Conservation (phyloP, 2,888 invertebrate species). For the Apamea monoglypha region DNA sequence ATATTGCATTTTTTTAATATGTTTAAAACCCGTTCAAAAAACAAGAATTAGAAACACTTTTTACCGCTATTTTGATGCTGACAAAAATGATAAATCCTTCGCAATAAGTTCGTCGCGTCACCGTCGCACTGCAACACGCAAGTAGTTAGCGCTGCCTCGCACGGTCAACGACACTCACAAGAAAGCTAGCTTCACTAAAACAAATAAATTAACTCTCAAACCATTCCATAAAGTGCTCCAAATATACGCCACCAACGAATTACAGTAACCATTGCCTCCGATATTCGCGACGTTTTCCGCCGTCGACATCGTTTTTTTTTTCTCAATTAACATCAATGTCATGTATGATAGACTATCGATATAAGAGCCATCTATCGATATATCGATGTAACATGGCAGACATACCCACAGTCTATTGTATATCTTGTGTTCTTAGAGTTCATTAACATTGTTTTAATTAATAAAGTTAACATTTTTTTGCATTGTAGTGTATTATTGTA, state of each 20-base stretch:
- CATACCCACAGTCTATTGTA: conserved; percentile 75
- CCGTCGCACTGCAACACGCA: conserved; percentile 73
- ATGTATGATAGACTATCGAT: conserved; percentile 77
- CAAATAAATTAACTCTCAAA: conserved; percentile 86
- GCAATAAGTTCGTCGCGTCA: conserved; percentile 54
- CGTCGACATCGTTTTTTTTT: conserved; percentile 68
- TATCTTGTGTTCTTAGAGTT: conserved; percentile 80
- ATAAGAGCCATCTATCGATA: neutral
- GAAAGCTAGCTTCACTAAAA: conserved; percentile 87
- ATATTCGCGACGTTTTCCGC: conserved; percentile 87
- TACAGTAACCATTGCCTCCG: conserved; percentile 66
- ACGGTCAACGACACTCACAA: conserved; percentile 80
- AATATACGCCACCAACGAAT: conserved; percentile 59
- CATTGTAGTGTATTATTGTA: conserved; percentile 89
- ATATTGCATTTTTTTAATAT: neutral
- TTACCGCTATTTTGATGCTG: conserved; percentile 1
- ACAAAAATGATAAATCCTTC: conserved; percentile 40
- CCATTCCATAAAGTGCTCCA: conserved; percentile 70
- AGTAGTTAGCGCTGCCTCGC: conserved; percentile 81
- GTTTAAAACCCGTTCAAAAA: neutral
- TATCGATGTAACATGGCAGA: conserved; percentile 16
- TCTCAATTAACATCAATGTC: conserved; percentile 73
- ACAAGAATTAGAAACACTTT: neutral
- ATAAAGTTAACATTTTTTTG: conserved; percentile 85
- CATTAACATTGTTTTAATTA: conserved; percentile 86